Conservation (phyloP, 1,140 invertebrate species). For the Trissolcus basalis region DNA sequence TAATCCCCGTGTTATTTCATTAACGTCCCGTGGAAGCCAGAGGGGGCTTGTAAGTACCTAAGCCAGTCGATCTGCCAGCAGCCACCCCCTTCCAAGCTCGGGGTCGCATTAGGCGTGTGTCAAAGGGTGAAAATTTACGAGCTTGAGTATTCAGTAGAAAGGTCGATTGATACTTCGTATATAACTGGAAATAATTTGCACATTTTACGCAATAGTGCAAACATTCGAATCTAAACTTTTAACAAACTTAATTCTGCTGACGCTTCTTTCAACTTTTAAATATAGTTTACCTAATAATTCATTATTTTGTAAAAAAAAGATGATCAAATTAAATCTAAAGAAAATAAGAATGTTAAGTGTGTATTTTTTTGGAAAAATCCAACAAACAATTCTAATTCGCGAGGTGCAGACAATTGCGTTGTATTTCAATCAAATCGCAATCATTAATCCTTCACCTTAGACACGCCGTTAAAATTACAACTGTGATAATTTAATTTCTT, state of each 20-base stretch:
- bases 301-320: no score
- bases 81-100: slow-evolving; percentile 44
- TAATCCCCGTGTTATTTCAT: slow-evolving; percentile 78
- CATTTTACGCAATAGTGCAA: slow-evolving; percentile 54
- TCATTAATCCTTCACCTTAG: slow-evolving; percentile 21
- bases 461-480: slow-evolving; percentile 26
- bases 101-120: slow-evolving; percentile 71
- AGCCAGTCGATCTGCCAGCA: slow-evolving; percentile 43
- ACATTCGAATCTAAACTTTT: no score
- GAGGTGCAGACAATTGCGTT: slow-evolving; percentile 7
- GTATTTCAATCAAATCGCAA: no score
- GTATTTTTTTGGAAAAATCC: no score
- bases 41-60: slow-evolving; percentile 60
- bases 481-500: slow-evolving; percentile 44
- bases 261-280: no score
- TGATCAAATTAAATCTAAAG: no score
- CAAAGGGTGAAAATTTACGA: slow-evolving; percentile 76
- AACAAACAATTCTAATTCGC: no score
- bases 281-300: no score
- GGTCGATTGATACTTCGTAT: slow-evolving; percentile 67
- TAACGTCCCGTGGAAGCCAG: slow-evolving; percentile 73
- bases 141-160: slow-evolving; percentile 63
- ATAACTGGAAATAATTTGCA: slow-evolving; percentile 62
- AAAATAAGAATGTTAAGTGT: no score
- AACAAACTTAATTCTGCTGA: no score